Base-by-base conservation (phyloP, 2,797 vertebrate genomes). In the Karalla daura region DNA sequence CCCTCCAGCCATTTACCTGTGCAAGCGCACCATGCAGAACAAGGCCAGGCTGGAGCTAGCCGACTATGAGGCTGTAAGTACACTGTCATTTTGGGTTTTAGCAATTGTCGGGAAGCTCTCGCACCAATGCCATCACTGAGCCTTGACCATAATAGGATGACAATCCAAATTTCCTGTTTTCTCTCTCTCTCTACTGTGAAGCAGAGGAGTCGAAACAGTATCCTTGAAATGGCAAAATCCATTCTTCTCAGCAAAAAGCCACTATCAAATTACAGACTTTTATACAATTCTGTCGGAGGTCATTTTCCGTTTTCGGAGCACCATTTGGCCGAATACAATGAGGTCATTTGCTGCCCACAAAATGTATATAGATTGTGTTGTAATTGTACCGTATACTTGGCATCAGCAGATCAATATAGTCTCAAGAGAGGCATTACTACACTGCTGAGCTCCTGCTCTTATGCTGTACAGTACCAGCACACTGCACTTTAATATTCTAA, bases 1-100 rank as follows among this genome's bases (percentile, higher is more conserved):
- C 28, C 64, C 68, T 74, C 6, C 73, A 98, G 97, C 97, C 81
- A 98, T 98, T 89, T 98, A 98, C 91, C 95, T 98, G 86, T 98
- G 96, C 91, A 98, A 98, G 88, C 94, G 96, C 89, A 98, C 97
- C 80, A 98, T 98, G 97, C 97, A 98, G 94, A 98, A 98, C 74
- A 98, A 98, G 91, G 96, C 97, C 59, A 94, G 97, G 67, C 93
- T 98, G 81, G 97, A 98, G 89, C 83, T 98, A 21, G 96, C 97
- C 0, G 97, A 98, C 91, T 98, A 97, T 60, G 97, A 98, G 92
- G 96, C 96, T 45, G 97, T 98, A 92, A 96, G 97, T 98, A 83
- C 63, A 40, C 36, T 35, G 25, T 60, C 32, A 20, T 45, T 70
- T 61, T 49, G 7, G 9, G 9, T 70, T 66, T 58, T 74, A 23